phyloP scores from a whole-genome alignment of 2,797 vertebrate species.

The Helostoma temminkii region DNA sequence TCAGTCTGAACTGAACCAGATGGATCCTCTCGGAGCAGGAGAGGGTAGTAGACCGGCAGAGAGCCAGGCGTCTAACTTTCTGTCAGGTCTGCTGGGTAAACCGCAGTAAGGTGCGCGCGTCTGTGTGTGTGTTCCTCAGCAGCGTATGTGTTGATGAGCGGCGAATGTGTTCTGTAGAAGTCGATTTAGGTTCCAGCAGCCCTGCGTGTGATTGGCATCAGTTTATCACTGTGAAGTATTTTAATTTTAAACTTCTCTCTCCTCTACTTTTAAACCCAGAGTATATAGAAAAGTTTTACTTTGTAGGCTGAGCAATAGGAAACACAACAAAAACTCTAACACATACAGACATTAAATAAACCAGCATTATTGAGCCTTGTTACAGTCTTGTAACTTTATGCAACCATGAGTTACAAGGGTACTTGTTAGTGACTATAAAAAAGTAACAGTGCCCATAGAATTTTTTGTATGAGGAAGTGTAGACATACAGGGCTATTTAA shows the following conservation, averaged over 20 bases:
- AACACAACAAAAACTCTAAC: conserved; percentile 29
- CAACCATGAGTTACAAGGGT: conserved; percentile 26
- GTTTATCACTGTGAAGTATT: conserved; percentile 86
- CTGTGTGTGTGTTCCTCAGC: conserved; percentile 18
- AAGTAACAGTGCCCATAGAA: conserved; percentile 27
- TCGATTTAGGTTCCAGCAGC: conserved; percentile 68
- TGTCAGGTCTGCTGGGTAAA: conserved; percentile 86
- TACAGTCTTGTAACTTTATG: conserved; percentile 38
- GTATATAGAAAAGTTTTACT: conserved; percentile 60
- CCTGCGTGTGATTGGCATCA: conserved; percentile 72
- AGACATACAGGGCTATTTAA: conserved; percentile 71
- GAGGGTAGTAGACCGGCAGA: conserved; percentile 77
- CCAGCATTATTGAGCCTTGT: conserved; percentile 73
- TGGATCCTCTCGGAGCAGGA: conserved; percentile 88
- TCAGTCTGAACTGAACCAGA: conserved; percentile 96
- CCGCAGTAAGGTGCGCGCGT: conserved; percentile 75
- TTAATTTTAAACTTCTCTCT: conserved; percentile 49
- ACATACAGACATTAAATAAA: conserved; percentile 48
- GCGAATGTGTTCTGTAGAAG: conserved; percentile 33
- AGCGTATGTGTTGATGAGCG: conserved; percentile 27
- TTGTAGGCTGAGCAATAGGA: conserved; percentile 86
- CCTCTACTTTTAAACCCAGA: conserved; percentile 32
- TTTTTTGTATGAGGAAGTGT: conserved; percentile 56
- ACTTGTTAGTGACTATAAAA: conserved; percentile 20
- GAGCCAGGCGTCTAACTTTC: conserved; percentile 84